Evolutionary conservation across 2,888 invertebrate genomes (phyloP), one percentile per base, ranked within the genome.

Genomic region (Miltochrista miniata): DNA sequence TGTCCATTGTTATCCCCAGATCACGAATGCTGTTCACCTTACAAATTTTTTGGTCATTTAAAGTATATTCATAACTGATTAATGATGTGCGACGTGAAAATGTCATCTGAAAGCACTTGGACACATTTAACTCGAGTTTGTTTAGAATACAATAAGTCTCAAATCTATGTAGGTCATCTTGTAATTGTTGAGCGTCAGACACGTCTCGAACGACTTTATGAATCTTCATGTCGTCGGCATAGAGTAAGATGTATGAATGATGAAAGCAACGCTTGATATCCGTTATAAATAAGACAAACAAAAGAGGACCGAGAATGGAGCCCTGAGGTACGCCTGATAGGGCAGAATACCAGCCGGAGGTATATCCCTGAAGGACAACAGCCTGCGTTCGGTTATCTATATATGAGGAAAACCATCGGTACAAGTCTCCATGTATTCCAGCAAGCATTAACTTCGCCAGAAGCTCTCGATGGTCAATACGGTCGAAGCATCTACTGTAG

Each of bases 381-480:
- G 24, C 44, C 12, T 34, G 44, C 0, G 35, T 36, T 24, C 34
- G 34, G 12, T 29, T 44, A n/a, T 36, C 24, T 2, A 13, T 44
- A 12, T 44, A 44, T 5, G 12, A 44, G 33, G 10, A 13, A 30
- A 44, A 35, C 35, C 58, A 31, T 11, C 39, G n/a, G n/a, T 38
- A 38, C 7, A 38, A 14, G 24, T 38, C 24, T 7, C 38, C 18
- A 7, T 38, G 38, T n/a, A n/a, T n/a, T n/a, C n/a, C n/a, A n/a
- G n/a, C n/a, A n/a, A n/a, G n/a, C n/a, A n/a, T n/a, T n/a, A n/a
- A n/a, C n/a, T n/a, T n/a, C n/a, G n/a, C n/a, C n/a, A n/a, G n/a
- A n/a, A n/a, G n/a, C n/a, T n/a, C n/a, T n/a, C n/a, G n/a, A n/a
- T n/a, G n/a, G n/a, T n/a, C n/a, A n/a, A n/a, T n/a, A n/a, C n/a